phyloP scores from a whole-genome alignment of 2,797 vertebrate species.

The Australoheros facetus region DNA sequence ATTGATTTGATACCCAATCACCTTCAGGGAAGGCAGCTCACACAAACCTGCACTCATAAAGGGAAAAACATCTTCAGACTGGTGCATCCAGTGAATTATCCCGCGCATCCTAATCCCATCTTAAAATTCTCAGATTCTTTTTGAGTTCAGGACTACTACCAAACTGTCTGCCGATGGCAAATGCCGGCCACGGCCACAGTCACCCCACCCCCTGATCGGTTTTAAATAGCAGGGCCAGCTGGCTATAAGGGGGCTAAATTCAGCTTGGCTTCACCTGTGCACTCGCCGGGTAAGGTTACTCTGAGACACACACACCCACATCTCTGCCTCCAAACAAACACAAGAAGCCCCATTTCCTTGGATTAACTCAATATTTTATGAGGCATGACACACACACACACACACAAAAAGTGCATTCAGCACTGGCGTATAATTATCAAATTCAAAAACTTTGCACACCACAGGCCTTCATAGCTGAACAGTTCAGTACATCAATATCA shows the following conservation, averaged over 20 bases:
- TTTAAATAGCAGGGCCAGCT: conserved; percentile 86
- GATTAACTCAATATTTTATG: conserved; percentile 51
- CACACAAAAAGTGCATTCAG: too few species aligned
- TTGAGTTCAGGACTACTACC: neutral
- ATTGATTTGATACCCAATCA: conserved; percentile 48
- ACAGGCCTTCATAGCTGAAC: neutral
- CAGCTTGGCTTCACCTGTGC: conserved; percentile 83
- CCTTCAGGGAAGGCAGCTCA: conserved; percentile 8
- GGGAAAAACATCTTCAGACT: neutral
- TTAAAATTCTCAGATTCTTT: conserved; percentile 11
- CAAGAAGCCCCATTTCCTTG: conserved; percentile 26
- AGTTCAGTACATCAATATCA: neutral
- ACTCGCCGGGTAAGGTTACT: conserved; percentile 76
- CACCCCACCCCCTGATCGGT: conserved; percentile 48
- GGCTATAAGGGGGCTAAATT: conserved; percentile 81
- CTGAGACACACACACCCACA: conserved; percentile 42
- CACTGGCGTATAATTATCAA: conserved; percentile 5
- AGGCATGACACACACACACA: neutral
- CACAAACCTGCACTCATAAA: neutral
- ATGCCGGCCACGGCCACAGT: conserved; percentile 14
- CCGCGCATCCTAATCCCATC: conserved; percentile 26
- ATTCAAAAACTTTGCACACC: neutral
- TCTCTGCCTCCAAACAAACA: conserved; percentile 35
- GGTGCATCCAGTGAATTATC: neutral
- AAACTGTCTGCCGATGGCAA: conserved; percentile 54